Percentiles rank a stretch among this genome's conserved stretches.
Conservation (phyloP, 1,140 invertebrate genomes). For the Drosophila leontia region DNA sequence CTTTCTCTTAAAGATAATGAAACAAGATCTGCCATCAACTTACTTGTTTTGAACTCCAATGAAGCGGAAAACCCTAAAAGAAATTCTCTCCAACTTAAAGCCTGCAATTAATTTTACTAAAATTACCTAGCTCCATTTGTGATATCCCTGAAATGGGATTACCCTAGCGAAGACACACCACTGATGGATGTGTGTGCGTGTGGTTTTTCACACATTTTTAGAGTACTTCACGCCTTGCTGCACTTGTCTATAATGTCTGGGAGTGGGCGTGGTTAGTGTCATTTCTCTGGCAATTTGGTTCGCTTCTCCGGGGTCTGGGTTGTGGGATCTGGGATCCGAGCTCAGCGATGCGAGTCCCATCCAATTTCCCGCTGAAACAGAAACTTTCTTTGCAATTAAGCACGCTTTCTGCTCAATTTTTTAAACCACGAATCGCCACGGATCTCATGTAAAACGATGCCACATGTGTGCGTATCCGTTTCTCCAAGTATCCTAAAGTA, state of each 20-base stretch:
- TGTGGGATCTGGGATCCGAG: conserved; percentile 1
- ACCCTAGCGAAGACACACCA: conserved; percentile 18
- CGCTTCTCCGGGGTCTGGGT: conserved; percentile 60
- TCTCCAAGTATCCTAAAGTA: conserved; percentile 37
- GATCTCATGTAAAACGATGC: conserved; percentile 77
- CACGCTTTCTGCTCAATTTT: conserved; percentile 82
- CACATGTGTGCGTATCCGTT: conserved; percentile 63
- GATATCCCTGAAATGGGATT: conserved; percentile 55
- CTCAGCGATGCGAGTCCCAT: conserved; percentile 36
- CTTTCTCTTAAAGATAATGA: conserved; percentile 4
- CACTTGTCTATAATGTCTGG: conserved; percentile 46
- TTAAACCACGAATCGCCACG: conserved; percentile 51
- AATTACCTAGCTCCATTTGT: conserved; percentile 60
- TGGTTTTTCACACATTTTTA: conserved; percentile 79
- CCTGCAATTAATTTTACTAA: conserved; percentile 83
- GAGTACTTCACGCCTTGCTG: conserved; percentile 61
- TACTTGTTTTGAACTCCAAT: conserved; percentile 32
- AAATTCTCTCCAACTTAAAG: background rate
- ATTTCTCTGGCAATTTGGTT: conserved; percentile 71
- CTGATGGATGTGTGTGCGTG: conserved; percentile 53
- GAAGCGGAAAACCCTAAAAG: conserved; percentile 48
- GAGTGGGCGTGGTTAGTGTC: conserved; percentile 63
- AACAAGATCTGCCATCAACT: conserved; percentile 36
- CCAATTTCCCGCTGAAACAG: conserved; percentile 51
- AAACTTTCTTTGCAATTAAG: conserved; percentile 76